Base-by-base conservation (phyloP, 2,888 invertebrate genomes). In the Melolontha melolontha region DNA sequence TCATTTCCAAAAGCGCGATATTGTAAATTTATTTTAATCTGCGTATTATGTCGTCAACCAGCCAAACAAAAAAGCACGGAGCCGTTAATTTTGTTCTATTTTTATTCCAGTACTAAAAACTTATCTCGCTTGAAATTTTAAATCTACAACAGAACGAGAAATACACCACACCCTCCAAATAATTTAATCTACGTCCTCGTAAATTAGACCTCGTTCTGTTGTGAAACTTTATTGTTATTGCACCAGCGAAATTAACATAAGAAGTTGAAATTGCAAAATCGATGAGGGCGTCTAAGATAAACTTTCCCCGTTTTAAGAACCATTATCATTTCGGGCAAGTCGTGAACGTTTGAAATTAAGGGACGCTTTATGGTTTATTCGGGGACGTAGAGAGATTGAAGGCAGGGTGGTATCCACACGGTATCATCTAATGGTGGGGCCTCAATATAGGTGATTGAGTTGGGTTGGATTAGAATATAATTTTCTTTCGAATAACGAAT, bases 221-320 rank as follows among this genome's bases (percentile, higher is more conserved):
- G 34, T 59, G 42, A 59, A 47, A 44, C 47, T 62, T 62, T 62
- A 62, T 47, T 62, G 59, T 62, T 62, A 62, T 62, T 62, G 44
- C 59, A 39, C 47, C 14, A 29, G 44, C 29, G 59, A 47, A 47
- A 62, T 62, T 62, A 47, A 47, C 59, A 62, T 62, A 62, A 62
- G 59, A 62, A 47, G 59, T 47, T 47, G 17, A 47, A 62, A 62
- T 62, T 62, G 59, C 34, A 62, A 62, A 62, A 62, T 62, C 59
- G 59, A 62, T 62, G 42, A 49, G 34, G 34, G 34, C 6, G 6
- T 51, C 51, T 14, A 51, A 51, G 51, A 51, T 51, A 51, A 51
- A 51, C 51, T 12, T 12, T 12, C n/a, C 17, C 2, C 29, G 29
- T 22, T 51, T 29, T n/a, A 51, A 51, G 51, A 51, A 22, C 51